Evolutionary conservation across 1,140 invertebrate genomes (phyloP).

Genomic region (Scaptodrosophila lebanonensis): DNA sequence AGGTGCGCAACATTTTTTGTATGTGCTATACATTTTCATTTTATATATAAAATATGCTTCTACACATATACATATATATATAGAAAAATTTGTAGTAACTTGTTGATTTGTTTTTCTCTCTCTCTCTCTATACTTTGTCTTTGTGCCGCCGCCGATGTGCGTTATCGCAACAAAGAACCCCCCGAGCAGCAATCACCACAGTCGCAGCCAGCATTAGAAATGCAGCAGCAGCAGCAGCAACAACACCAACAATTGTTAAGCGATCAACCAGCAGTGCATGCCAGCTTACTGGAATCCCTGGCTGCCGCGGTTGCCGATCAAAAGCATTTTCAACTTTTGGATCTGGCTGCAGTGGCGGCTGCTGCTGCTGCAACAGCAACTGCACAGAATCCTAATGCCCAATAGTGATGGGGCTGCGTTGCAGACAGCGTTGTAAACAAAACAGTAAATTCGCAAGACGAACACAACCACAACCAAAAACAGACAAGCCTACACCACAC

Average conservation of each 20-base stretch:
- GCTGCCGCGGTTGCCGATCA: slow-evolving; percentile 63
- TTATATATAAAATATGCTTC: slow-evolving; percentile 3
- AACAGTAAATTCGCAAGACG: no score
- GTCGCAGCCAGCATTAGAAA: slow-evolving; percentile 22
- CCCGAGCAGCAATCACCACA: slow-evolving; percentile 50
- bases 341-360: slow-evolving; percentile 58
- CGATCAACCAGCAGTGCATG: slow-evolving; percentile 53
- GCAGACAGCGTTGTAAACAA: no score
- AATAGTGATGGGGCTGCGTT: no score
- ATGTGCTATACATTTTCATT: slow-evolving; percentile 9
- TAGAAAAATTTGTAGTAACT: slow-evolving; percentile 41
- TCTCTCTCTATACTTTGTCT: slow-evolving; percentile 20
- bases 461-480: background rate
- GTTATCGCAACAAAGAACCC: slow-evolving; percentile 34
- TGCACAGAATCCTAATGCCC: slow-evolving; percentile 48
- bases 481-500: slow-evolving; percentile 10
- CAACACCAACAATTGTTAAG: slow-evolving; percentile 26
- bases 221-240: slow-evolving; percentile 42
- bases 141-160: slow-evolving; percentile 33
- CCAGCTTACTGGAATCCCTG: slow-evolving; percentile 56
- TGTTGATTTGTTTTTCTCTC: slow-evolving; percentile 37
- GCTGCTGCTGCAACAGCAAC: slow-evolving; percentile 55
- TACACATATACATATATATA: slow-evolving; percentile 22
- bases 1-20: no score
- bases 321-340: slow-evolving; percentile 68